Evolutionary conservation across 23 tunicate genomes (phyloP).

Genomic region (Styela plicata): DNA sequence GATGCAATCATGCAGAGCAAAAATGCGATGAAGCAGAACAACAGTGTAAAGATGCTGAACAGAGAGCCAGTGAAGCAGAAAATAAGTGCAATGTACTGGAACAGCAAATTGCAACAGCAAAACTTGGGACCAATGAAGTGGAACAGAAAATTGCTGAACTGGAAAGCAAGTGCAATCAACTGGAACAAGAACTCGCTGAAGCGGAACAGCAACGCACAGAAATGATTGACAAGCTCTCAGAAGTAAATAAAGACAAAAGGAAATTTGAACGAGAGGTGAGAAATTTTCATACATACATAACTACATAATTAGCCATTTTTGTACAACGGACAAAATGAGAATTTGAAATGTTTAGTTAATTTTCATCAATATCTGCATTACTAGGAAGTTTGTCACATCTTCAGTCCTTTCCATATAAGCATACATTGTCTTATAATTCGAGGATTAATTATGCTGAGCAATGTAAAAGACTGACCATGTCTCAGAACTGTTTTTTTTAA

Average conservation of each 20-base stretch:
- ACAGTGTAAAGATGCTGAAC: not conserved
- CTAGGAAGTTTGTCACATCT: no score
- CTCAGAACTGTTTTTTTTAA: no score
- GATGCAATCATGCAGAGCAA: slow-evolving; percentile 23
- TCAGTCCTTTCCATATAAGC: no score
- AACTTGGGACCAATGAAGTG: not conserved
- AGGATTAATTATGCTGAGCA: no score
- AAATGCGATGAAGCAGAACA: not conserved
- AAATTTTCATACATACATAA: no score
- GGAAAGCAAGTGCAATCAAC: slow-evolving; percentile 49
- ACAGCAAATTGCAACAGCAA: not conserved
- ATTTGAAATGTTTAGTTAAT: no score
- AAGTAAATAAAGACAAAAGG: not conserved
- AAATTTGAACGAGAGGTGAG: slow-evolving; percentile 22
- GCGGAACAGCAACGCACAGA: slow-evolving; percentile 76
- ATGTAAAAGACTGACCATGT: no score
- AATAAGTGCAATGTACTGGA: not conserved
- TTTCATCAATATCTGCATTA: no score
- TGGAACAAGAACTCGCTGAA: slow-evolving; percentile 62
- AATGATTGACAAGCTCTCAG: not conserved
- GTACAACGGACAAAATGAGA: no score
- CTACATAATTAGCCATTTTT: no score
- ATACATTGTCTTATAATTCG: no score
- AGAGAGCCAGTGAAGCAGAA: slow-evolving; percentile 1
- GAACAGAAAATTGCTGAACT: slow-evolving; percentile 35